Percentiles rank a stretch among this genome's conserved stretches.
These are phyloP conservation scores for Amphimallon solstitiale DNA, from an alignment of 2,888 invertebrate genomes.

Conservation along the genomic window DNA sequence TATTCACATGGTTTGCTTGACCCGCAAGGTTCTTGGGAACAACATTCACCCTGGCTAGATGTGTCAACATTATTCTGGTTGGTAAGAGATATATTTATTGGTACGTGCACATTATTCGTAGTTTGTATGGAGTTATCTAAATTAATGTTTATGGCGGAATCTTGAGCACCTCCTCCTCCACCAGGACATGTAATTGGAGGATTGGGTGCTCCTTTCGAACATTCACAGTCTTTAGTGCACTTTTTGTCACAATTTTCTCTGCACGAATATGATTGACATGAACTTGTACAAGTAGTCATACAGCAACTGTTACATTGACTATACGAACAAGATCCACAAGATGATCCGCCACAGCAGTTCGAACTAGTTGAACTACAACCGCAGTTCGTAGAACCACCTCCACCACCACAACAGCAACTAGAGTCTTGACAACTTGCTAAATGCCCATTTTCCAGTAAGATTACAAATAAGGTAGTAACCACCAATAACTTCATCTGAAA, in stretches of 20 bases:
- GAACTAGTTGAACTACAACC: neutral
- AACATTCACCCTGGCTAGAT: neutral
- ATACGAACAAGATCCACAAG: neutral
- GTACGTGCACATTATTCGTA: neutral
- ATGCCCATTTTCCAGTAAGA: neutral
- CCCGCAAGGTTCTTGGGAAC: too few species aligned
- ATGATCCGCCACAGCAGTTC: neutral
- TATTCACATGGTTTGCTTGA: too few species aligned
- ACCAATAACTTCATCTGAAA: neutral
- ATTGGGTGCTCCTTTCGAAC: neutral
- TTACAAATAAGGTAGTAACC: neutral
- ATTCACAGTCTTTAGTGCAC: neutral
- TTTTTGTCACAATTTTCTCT: slow-evolving; percentile 20
- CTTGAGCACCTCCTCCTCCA: neutral
- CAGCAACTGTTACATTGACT: slow-evolving; percentile 32
- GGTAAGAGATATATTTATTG: neutral
- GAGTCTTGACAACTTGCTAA: neutral
- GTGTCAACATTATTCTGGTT: neutral
- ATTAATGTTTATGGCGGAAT: neutral
- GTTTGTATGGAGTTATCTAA: slow-evolving; percentile 6
- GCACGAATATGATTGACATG: slow-evolving; percentile 26
- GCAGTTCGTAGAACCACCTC: neutral
- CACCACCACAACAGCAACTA: neutral
- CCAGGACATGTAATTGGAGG: neutral
- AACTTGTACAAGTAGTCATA: slow-evolving; percentile 5